These are phyloP conservation scores for Galeruca laticollis DNA, from an alignment of 2,888 invertebrate genomes.

Conservation along the genomic window DNA sequence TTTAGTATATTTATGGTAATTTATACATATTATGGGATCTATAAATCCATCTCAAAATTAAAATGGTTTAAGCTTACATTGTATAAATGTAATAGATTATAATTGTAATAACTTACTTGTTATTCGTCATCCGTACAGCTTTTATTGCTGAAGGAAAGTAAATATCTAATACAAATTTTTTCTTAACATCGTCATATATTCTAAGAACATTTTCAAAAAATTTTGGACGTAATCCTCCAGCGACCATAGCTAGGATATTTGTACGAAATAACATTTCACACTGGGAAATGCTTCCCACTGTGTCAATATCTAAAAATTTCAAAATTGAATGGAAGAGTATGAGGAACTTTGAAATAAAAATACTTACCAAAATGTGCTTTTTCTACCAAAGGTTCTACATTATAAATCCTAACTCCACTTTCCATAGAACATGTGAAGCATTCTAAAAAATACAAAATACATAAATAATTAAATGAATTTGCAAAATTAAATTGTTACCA, in stretches of 20 bases:
- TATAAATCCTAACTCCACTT: conserved; percentile 86
- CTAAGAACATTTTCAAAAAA: conserved; percentile 84
- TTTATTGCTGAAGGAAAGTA: conserved; percentile 83
- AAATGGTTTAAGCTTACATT: not conserved
- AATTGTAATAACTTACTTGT: conserved; percentile 73
- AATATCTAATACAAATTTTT: conserved; percentile 83
- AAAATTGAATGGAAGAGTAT: not conserved
- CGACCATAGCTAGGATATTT: conserved; percentile 86
- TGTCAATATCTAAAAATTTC: conserved; percentile 72
- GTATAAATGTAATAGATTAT: not conserved
- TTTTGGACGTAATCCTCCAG: conserved; percentile 79
- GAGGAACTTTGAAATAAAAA: not conserved
- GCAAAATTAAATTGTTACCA: conserved; percentile 67
- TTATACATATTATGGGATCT: no score
- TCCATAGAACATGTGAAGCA: conserved; percentile 91
- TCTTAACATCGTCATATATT: conserved; percentile 82
- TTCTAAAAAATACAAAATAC: conserved; percentile 67
- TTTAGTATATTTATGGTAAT: no score
- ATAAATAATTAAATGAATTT: not conserved
- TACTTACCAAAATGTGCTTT: conserved; percentile 77
- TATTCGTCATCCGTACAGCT: conserved; percentile 79
- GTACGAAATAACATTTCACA: conserved; percentile 90
- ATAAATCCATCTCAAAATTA: not conserved
- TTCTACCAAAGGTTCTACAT: conserved; percentile 88
- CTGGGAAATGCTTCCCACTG: conserved; percentile 82